Evolutionary conservation across 2,797 vertebrate genomes (phyloP).

Genomic region (Arvicola amphibius): DNA sequence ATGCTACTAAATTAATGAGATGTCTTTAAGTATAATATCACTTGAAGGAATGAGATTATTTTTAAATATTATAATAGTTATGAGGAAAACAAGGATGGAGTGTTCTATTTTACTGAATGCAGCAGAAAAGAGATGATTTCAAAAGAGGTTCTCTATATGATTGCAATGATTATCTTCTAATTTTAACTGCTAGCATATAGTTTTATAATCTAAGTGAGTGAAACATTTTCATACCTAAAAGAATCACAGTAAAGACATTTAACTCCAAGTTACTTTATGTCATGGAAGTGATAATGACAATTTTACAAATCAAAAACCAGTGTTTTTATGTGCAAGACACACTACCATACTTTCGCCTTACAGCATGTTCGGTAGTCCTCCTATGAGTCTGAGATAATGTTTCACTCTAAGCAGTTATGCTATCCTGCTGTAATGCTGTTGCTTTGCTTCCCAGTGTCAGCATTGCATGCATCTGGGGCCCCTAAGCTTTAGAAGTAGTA

Average conservation of each 20-base stretch:
- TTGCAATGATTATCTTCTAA: not conserved
- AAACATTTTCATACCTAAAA: not conserved
- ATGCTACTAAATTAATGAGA: constrained; percentile 7
- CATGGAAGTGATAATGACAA: not conserved
- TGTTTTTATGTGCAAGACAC: not conserved
- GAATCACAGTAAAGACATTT: not conserved
- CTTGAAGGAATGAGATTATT: not conserved
- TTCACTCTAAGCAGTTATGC: not conserved
- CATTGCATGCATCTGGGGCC: not conserved
- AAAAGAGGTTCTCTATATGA: not conserved
- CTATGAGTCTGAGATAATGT: not conserved
- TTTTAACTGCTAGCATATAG: not conserved
- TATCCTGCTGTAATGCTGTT: not conserved
- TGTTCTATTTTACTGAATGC: not conserved
- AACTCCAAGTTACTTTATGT: not conserved
- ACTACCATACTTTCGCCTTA: not conserved
- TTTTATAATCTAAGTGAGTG: not conserved
- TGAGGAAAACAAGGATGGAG: not conserved
- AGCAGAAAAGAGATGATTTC: not conserved
- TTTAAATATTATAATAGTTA: not conserved
- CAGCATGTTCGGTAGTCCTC: not conserved
- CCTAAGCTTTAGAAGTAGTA: not conserved
- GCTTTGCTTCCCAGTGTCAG: not conserved
- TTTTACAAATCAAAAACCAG: not conserved
- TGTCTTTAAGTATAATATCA: not conserved